A percentile compares a stretch with the other conserved stretches of the same genome.
Evolutionary conservation across 2,888 invertebrate species (phyloP).

Genomic region (Agelastica alni): DNA sequence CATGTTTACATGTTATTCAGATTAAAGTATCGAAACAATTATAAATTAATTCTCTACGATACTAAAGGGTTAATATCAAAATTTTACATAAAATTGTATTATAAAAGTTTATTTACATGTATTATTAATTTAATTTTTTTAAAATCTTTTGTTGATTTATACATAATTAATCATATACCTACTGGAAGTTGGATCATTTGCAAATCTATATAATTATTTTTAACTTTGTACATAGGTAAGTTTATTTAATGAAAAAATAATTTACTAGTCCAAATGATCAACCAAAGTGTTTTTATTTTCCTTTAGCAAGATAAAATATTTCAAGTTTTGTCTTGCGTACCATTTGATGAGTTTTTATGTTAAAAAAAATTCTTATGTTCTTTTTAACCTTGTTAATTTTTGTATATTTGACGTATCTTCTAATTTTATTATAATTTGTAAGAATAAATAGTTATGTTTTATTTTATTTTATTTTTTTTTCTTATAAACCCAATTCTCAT

Average conservation of each 20-base stretch:
- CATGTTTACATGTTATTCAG: too few relatives aligned
- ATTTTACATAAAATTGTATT: too few relatives aligned
- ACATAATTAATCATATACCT: too few relatives aligned
- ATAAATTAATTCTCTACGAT: too few relatives aligned
- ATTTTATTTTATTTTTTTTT: slow-evolving; percentile 34
- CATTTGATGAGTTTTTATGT: slow-evolving; percentile 27
- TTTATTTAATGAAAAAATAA: slow-evolving; percentile 39
- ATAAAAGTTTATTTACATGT: too few relatives aligned
- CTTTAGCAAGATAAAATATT: slow-evolving; percentile 33
- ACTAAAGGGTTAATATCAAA: too few relatives aligned
- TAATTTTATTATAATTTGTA: slow-evolving; percentile 38
- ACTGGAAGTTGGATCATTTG: too few relatives aligned
- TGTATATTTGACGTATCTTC: slow-evolving; percentile 35
- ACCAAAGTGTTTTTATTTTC: slow-evolving; percentile 52
- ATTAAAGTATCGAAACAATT: too few relatives aligned
- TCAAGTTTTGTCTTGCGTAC: slow-evolving; percentile 35
- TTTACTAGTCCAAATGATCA: slow-evolving; percentile 56
- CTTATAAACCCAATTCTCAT: slow-evolving; percentile 17
- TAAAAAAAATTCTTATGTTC: slow-evolving; percentile 29
- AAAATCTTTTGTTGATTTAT: too few relatives aligned
- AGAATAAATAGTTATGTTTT: slow-evolving; percentile 42
- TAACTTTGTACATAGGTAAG: slow-evolving; percentile 35
- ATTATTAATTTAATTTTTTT: too few relatives aligned
- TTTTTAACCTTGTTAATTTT: slow-evolving; percentile 36
- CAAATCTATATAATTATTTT: too few relatives aligned